phyloP scores from a whole-genome alignment of 1,140 invertebrate species.

The Conus ventricosus region DNA sequence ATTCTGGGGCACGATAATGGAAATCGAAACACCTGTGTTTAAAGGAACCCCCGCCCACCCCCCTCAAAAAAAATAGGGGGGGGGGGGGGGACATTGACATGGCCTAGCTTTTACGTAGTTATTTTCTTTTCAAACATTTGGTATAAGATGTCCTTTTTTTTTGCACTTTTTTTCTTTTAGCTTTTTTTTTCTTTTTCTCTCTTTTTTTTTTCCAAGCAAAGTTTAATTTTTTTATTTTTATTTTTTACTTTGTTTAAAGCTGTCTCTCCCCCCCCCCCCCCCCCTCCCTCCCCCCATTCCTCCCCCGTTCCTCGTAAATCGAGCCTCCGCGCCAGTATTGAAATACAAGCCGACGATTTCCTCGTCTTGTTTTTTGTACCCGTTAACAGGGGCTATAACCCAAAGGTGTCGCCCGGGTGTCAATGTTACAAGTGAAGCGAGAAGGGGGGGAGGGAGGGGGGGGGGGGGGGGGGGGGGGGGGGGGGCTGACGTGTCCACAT shows the following conservation, averaged over 20 bases:
- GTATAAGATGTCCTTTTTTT: not conserved
- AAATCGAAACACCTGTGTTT: too few species aligned
- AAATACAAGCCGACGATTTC: not conserved
- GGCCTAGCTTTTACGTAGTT: too few species aligned
- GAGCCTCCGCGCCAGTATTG: not conserved
- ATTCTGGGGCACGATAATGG: too few species aligned
- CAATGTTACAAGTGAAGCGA: not conserved
- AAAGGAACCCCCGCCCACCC: too few species aligned
- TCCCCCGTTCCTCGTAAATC: not conserved
- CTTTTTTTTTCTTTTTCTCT: not conserved
- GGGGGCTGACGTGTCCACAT: too few species aligned
- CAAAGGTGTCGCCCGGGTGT: not conserved
- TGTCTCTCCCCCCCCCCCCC: too few species aligned
- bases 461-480: too few species aligned
- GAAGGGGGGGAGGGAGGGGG: not conserved
- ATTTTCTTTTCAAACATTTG: too few species aligned
- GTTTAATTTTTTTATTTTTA: not conserved
- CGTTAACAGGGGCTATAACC: not conserved
- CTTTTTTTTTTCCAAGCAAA: not conserved
- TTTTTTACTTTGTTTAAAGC: too few species aligned
- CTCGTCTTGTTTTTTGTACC: not conserved
- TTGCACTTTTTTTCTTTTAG: not conserved
- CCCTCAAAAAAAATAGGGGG: too few species aligned
- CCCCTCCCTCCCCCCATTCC: too few species aligned
- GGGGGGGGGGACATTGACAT: too few species aligned